These are phyloP conservation scores for Nesoenas mayeri DNA, from an alignment of 2,113 vertebrate species.

Conservation along the genomic window DNA sequence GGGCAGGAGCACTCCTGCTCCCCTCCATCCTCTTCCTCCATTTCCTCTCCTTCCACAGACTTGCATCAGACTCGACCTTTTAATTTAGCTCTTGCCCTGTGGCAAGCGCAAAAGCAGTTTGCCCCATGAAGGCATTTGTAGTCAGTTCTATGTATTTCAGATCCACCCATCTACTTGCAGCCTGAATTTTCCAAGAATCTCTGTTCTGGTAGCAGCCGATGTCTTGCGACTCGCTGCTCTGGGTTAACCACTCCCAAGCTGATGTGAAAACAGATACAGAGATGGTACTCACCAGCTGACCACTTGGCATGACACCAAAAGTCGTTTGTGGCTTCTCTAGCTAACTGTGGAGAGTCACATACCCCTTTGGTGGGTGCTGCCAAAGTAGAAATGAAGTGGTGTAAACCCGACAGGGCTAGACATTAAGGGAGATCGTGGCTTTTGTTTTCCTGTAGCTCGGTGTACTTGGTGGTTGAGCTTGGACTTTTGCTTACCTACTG, in stretches of 20 bases:
- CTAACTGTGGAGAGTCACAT: background rate
- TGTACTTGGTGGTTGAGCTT: background rate
- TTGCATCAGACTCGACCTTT: background rate
- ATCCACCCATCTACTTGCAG: background rate
- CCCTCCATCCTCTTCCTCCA: fast-evolving
- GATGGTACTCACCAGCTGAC: background rate
- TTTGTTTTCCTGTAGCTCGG: background rate
- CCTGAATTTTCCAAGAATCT: background rate
- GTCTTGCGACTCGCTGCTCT: fast-evolving
- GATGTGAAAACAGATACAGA: background rate
- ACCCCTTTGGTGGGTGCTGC: background rate
- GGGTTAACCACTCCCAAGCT: background rate
- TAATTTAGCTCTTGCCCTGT: background rate
- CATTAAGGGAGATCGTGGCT: background rate
- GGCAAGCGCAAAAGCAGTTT: background rate
- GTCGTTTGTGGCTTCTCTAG: background rate
- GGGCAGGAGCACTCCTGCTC: background rate
- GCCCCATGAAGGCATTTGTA: fast-evolving
- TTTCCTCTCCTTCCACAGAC: background rate
- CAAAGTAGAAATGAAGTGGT: background rate
- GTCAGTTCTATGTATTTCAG: fast-evolving
- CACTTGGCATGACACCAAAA: background rate
- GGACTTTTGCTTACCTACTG: background rate
- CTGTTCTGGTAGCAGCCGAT: background rate
- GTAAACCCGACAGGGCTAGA: background rate